Evolutionary conservation across 2,888 invertebrate species (phyloP), one percentile per base, ranked within the genome.

Genomic region (Zhengitettix transpicula): DNA sequence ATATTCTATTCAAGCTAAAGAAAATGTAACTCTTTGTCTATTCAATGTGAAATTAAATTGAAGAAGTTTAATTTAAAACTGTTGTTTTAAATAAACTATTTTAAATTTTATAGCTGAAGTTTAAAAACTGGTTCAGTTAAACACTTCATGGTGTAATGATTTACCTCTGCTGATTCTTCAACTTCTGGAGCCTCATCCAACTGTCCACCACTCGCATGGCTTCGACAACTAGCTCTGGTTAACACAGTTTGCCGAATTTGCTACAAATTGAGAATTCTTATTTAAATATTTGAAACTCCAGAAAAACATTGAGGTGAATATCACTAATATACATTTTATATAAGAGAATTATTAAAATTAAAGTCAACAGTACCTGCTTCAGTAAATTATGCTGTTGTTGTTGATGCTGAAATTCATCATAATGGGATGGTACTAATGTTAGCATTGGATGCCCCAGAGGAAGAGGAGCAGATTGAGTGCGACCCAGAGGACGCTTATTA

Each of bases 391-490:
- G 83, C 62, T 73, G 70, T 58, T 72, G 72, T 62, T 80, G 79
- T 64, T 79, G 79, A 64, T 79, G 78, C 14, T 78, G 74, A 40
- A 40, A 40, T 12, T 55, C 28, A 65, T 77, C 78, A 66, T 75
- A 77, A 66, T 75, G 81, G 64, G 74, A 72, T 52, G 28, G 16
- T n/a, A n/a, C n/a, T 12, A 76, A 75, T 57, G 80, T 78, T 59
- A 93, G 80, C 80, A 90, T 84, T 40, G 93, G 91, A 75, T 93
- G 91, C 1, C 93, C 93, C 60, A 95, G 77, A 40, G 91, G 91
- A 67, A 93, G 75, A 1, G 93, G 93, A 5, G 95, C 95, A 55
- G 95, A 95, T 75, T 96, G 95, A 61, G 96, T 96, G 70, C 96
- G 84, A 61, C 93, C 64, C 67, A 94, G 78, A 42, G 91, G 91